Base-by-base conservation (phyloP, 2,113 vertebrate species). In the Nipponia nippon region DNA sequence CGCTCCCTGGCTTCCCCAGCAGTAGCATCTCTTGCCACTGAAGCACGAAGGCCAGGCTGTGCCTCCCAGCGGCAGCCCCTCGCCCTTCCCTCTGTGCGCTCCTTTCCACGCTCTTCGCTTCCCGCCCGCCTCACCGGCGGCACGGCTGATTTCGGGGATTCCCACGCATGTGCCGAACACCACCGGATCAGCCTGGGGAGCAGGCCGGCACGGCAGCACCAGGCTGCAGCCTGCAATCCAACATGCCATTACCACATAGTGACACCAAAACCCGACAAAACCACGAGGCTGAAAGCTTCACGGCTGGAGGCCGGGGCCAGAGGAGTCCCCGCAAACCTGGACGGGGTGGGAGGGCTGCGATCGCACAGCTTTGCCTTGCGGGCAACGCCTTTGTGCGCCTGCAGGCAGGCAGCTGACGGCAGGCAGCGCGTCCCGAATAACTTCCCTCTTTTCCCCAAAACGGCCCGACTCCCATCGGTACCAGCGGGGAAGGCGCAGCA, bases 91-190 rank as follows among this genome's bases (percentile, higher is more conserved):
- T 46, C 32, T 2, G 16, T 17, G 40, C 12, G 3, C 8, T 27
- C 17, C 46, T 9, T 44, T n/a, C 55, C 65, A 56, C 0, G 3
- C 53, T 27, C 81, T 76, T 80, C 3, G 7, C 53, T n/a, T 38
- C n/a, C 40, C 3, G 5, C n/a, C 9, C 1, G 4, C 52, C 46
- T n/a, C 36, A 9, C 27, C 0, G 1, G 52, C 2, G 5, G 49
- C 47, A 36, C 1, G 1, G 42, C 47, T 1, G 2, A 18, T 10
- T 15, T 9, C 2, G 2, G 36, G 52, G n/a, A 16, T 22, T 58
- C 62, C 38, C 4, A 4, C 0, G 1, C 16, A 22, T 7, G 0
- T 30, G 21, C 26, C 1, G 2, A 46, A 46, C 5, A 4, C 11
- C 8, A 21, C 27, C 8, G 10, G 44, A 30, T 46, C n/a, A 19